phyloP scores from a whole-genome alignment of 1,140 invertebrate genomes.

The Schlechtendalia chinensis region DNA sequence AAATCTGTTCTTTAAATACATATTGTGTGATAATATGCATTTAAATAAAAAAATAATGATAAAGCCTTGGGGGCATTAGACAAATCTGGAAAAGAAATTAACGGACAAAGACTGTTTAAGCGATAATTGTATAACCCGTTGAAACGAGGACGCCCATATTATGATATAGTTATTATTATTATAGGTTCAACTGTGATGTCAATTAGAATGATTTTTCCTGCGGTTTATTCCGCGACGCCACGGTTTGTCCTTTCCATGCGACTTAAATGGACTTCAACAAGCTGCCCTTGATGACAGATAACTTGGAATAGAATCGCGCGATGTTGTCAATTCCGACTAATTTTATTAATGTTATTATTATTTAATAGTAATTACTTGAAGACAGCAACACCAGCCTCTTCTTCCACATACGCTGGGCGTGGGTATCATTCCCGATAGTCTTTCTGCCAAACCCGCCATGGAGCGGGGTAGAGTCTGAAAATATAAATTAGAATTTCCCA shows the following conservation, averaged over 20 bases:
- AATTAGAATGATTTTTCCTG: not conserved
- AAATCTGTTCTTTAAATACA: too few relatives aligned
- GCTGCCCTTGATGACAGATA: constrained; percentile 10
- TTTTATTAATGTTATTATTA: too few relatives aligned
- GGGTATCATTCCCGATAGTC: constrained; percentile 47
- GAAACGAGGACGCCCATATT: not conserved
- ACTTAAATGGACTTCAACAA: not conserved
- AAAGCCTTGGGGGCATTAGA: too few relatives aligned
- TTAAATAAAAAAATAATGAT: too few relatives aligned
- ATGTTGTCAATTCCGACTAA: not conserved
- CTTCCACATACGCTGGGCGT: constrained; percentile 62
- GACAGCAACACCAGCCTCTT: constrained; percentile 65
- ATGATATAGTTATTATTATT: not conserved
- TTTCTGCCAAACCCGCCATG: constrained; percentile 45
- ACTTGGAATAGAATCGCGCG: not conserved
- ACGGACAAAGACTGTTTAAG: not conserved
- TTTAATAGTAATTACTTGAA: constrained; percentile 58
- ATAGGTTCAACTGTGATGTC: not conserved
- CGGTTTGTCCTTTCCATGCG: not conserved
- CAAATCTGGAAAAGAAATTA: constrained; percentile 12
- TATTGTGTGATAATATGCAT: too few relatives aligned
- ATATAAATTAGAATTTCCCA: not conserved
- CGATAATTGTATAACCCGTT: not conserved
- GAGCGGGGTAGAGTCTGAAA: constrained; percentile 47
- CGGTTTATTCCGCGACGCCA: not conserved